phyloP scores from a whole-genome alignment of 2,888 invertebrate species.

The Kryphioiulus occultus region DNA sequence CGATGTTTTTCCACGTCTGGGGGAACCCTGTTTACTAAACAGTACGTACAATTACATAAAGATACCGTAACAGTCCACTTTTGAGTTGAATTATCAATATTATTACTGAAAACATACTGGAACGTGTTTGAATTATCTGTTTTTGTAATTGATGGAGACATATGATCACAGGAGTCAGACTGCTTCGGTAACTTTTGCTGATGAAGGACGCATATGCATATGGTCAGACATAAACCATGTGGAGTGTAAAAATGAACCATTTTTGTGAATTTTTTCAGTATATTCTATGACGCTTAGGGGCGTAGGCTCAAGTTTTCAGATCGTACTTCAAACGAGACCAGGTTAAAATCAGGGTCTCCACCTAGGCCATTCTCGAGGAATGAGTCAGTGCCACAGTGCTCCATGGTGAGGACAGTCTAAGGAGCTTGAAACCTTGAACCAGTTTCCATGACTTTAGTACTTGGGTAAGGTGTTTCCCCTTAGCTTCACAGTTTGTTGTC shows the following conservation, averaged over 20 bases:
- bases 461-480: not conserved
- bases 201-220: not conserved
- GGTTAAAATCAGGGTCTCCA: slow-evolving; percentile 26
- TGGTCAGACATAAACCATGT: not conserved
- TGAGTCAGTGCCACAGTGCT: not conserved
- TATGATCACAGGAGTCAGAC: no score
- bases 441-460: slow-evolving; percentile 35
- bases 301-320: slow-evolving; percentile 25
- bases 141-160: no score
- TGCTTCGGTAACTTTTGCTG: no score
- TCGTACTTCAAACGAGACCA: slow-evolving; percentile 11
- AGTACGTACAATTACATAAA: no score
- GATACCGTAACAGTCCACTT: no score
- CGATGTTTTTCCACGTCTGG: no score
- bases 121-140: no score
- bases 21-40: no score
- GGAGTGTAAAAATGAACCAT: not conserved
- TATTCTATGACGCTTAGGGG: not conserved
- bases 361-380: slow-evolving; percentile 2
- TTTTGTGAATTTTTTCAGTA: not conserved
- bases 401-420: not conserved
- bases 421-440: slow-evolving; percentile 28
- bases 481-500: slow-evolving; percentile 25
- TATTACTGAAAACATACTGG: no score
- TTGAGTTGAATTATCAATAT: no score